phyloP scores from a whole-genome alignment of 2,888 invertebrate genomes.

The Eustalomyia histrio region DNA sequence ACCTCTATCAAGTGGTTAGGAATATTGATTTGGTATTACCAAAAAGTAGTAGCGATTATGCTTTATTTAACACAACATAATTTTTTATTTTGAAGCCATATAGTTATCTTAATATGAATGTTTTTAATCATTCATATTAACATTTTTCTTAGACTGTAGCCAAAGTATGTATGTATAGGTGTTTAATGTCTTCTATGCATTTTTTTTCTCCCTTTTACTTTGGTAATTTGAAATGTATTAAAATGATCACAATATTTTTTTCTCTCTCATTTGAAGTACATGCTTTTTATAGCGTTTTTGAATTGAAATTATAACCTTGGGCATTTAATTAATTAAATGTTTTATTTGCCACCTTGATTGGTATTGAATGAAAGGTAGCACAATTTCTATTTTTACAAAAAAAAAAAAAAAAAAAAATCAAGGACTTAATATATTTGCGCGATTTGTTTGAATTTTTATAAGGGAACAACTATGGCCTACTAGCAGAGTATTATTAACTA shows the following conservation, averaged over 20 bases:
- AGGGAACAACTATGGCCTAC: background rate
- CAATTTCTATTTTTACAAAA: background rate
- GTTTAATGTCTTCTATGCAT: background rate
- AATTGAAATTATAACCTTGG: background rate
- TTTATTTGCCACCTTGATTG: background rate
- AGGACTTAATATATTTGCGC: background rate
- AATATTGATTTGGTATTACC: too few species aligned
- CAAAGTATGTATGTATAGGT: too few species aligned
- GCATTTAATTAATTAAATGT: constrained; percentile 5
- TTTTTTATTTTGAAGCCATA: too few species aligned
- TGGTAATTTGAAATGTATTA: constrained; percentile 49
- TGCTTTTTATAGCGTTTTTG: background rate
- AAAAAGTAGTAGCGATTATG: too few species aligned
- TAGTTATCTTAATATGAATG: too few species aligned
- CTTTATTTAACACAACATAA: too few species aligned
- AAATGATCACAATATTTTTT: constrained; percentile 27
- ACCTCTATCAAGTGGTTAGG: too few species aligned
- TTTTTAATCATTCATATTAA: too few species aligned
- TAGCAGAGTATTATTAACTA: background rate
- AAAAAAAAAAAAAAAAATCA: background rate
- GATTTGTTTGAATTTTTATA: background rate
- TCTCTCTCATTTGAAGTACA: background rate
- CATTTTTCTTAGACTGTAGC: too few species aligned
- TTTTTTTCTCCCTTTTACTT: background rate
- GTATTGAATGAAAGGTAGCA: background rate